Percentiles rank a stretch among this genome's conserved stretches.
Evolutionary conservation across 2,888 invertebrate genomes (phyloP).

Genomic region (Epinotia demarniana): DNA sequence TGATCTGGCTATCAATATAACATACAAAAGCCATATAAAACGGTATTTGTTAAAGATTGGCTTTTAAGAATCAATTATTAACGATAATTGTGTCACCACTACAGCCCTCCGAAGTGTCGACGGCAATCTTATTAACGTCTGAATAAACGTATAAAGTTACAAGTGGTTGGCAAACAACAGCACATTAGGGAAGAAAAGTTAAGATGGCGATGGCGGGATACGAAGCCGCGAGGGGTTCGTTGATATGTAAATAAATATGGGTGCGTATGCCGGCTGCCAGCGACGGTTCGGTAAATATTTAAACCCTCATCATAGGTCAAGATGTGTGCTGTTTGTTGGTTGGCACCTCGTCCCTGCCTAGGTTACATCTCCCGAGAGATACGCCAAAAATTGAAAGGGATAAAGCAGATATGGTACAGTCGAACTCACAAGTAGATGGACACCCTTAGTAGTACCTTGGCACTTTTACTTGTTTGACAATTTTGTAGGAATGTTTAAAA

Average conservation of each 20-base stretch:
- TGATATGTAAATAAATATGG: conserved; percentile 71
- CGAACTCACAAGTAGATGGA: too few species aligned
- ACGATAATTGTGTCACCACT: conserved; percentile 15
- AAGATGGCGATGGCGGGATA: conserved; percentile 21
- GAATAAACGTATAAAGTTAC: conserved; percentile 52
- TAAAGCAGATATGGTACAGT: background rate
- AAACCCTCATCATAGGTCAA: conserved; percentile 50
- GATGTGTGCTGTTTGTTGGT: conserved; percentile 33
- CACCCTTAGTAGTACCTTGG: too few species aligned
- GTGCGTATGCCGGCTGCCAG: conserved; percentile 61
- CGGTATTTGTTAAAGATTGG: background rate
- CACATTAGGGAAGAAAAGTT: conserved; percentile 49
- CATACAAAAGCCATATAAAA: too few species aligned
- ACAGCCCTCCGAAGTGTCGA: conserved; percentile 26
- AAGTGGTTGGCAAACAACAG: conserved; percentile 58
- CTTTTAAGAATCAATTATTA: conserved; percentile 15
- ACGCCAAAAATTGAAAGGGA: background rate
- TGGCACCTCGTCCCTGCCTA: background rate
- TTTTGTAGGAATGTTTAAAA: too few species aligned
- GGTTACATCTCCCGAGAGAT: background rate
- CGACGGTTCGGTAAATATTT: conserved; percentile 50
- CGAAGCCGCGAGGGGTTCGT: conserved; percentile 54
- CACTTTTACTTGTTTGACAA: too few species aligned
- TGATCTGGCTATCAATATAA: too few species aligned
- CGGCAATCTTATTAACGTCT: conserved; percentile 26